Evolutionary conservation across 2,888 invertebrate species (phyloP).

Genomic region (Apamea epomidion): DNA sequence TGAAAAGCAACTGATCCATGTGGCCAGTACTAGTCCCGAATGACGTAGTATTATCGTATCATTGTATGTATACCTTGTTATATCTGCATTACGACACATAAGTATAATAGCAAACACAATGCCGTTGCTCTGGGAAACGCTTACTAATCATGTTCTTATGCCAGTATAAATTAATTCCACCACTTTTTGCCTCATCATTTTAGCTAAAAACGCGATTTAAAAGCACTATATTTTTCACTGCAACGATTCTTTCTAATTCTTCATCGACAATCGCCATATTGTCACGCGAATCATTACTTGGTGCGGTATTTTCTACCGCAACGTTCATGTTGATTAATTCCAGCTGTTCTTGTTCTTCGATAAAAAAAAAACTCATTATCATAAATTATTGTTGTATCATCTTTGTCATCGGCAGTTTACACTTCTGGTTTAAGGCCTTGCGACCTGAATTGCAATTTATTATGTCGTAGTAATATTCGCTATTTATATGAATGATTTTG

Average conservation of each 20-base stretch:
- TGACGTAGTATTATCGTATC: not conserved
- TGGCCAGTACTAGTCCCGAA: not conserved
- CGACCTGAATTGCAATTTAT: not conserved
- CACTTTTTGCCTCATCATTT: slow-evolving; percentile 32
- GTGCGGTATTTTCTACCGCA: slow-evolving; percentile 15
- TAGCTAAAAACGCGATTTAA: slow-evolving; percentile 30
- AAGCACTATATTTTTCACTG: slow-evolving; percentile 45
- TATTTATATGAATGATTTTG: not conserved
- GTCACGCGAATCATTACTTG: slow-evolving; percentile 43
- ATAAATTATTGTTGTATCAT: not conserved
- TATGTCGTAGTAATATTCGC: no score
- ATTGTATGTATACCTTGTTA: not conserved
- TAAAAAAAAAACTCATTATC: not conserved
- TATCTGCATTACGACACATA: not conserved
- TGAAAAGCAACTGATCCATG: no score
- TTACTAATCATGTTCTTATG: slow-evolving; percentile 19
- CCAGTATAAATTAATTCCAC: slow-evolving; percentile 17
- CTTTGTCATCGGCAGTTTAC: not conserved
- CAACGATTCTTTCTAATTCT: slow-evolving; percentile 38
- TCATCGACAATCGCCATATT: slow-evolving; percentile 3
- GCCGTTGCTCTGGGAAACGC: slow-evolving; percentile 44
- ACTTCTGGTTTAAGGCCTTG: not conserved
- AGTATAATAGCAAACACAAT: not conserved
- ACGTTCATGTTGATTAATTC: slow-evolving; percentile 13
- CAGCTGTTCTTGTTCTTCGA: not conserved